Percentiles rank a stretch among this genome's conserved stretches.
Conservation (phyloP, 2,113 vertebrate species). For the Hyperopisus bebe region DNA sequence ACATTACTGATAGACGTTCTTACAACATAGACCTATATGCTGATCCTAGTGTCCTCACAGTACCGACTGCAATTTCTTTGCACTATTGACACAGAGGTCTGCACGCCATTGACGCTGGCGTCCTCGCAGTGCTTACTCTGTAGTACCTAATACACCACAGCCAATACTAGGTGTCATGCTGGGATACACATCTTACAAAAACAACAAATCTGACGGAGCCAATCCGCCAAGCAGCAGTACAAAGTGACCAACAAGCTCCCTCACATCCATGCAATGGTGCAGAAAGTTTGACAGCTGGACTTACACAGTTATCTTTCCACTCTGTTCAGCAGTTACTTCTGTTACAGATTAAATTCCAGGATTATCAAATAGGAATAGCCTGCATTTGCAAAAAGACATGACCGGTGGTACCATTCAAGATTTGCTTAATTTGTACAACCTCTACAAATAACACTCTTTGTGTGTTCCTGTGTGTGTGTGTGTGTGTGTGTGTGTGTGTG, state of each 20-base stretch:
- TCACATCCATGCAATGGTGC: neutral
- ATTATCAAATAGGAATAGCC: neutral
- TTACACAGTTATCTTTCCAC: neutral
- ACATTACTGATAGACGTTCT: neutral
- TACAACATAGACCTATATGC: neutral
- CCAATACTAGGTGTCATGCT: neutral
- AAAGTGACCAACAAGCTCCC: neutral
- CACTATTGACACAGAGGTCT: neutral
- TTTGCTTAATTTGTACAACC: neutral
- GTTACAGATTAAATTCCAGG: neutral
- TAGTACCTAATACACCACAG: neutral
- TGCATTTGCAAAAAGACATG: no score
- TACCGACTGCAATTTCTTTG: neutral
- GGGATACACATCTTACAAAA: neutral
- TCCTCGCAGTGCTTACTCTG: neutral
- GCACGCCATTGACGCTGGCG: neutral
- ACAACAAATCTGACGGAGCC: neutral
- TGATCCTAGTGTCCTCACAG: neutral
- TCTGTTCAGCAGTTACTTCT: neutral
- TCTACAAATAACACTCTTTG: neutral
- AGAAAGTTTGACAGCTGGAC: neutral
- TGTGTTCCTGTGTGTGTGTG: neutral
- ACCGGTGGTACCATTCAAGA: no score
- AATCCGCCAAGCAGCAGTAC: neutral
- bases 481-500: neutral